Evolutionary conservation across 1,140 invertebrate genomes (phyloP).

Genomic region (Holcopasites calliopsidis): DNA sequence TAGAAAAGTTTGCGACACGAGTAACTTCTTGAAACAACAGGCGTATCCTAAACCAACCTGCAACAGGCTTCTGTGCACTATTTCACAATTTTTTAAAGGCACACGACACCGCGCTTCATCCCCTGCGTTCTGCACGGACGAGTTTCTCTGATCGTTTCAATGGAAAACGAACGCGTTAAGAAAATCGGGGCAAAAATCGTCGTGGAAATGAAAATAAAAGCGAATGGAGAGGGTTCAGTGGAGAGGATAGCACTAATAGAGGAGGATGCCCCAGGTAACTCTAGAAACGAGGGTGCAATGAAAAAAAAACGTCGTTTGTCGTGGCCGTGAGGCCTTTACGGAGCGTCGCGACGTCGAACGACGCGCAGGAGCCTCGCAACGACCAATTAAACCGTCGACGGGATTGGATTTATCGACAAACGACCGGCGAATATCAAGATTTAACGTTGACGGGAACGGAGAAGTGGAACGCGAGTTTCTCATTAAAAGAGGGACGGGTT

Average conservation of each 20-base stretch:
- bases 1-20: not conserved
- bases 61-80: not conserved
- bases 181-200: not conserved
- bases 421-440: constrained; percentile 59
- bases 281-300: constrained; percentile 13
- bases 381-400: constrained; percentile 30
- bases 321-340: not conserved
- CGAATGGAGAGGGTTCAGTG: not conserved
- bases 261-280: no score
- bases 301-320: constrained; percentile 38
- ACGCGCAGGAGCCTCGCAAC: not conserved
- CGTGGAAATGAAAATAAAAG: not conserved
- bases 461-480: not conserved
- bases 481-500: not conserved
- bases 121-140: not conserved
- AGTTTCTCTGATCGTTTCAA: not conserved
- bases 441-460: constrained; percentile 25
- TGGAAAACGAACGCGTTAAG: no score
- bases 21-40: not conserved
- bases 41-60: not conserved
- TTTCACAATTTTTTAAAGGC: not conserved
- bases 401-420: constrained; percentile 66
- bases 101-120: no score
- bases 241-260: no score
- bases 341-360: constrained; percentile 9